These are phyloP conservation scores for Lepidonotus clava DNA, from an alignment of 2,888 invertebrate species.

Conservation along the genomic window DNA sequence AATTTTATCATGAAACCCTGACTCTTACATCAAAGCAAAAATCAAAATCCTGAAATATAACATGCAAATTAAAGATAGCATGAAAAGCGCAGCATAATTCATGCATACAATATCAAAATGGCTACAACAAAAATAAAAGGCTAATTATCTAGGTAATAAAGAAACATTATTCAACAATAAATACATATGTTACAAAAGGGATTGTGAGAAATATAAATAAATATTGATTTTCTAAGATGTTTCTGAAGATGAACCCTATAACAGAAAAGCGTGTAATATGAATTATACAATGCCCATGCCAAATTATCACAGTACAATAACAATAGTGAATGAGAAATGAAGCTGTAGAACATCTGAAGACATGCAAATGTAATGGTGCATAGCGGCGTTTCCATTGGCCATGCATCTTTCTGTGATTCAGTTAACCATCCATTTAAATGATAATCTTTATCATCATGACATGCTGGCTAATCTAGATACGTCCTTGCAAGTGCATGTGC, in stretches of 20 bases:
- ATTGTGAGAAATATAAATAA: slow-evolving; percentile 20
- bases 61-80: slow-evolving; percentile 6
- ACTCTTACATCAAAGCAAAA: not conserved
- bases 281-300: not conserved
- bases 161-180: not conserved
- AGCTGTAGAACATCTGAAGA: not conserved
- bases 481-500: not conserved
- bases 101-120: not conserved
- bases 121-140: not conserved
- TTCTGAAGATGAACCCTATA: not conserved
- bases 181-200: not conserved
- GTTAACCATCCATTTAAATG: not conserved
- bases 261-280: not conserved
- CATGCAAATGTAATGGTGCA: slow-evolving; percentile 18
- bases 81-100: not conserved
- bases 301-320: not conserved
- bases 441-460: slow-evolving; percentile 9
- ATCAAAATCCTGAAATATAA: slow-evolving; percentile 27
- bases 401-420: not conserved
- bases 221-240: not conserved
- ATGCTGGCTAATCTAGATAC: not conserved
- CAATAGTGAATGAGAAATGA: slow-evolving; percentile 10
- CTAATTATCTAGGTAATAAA: not conserved
- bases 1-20: not conserved
- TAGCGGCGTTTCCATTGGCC: not conserved